Conservation (phyloP, 2,888 invertebrate species). For the Eupithecia vulgata region DNA sequence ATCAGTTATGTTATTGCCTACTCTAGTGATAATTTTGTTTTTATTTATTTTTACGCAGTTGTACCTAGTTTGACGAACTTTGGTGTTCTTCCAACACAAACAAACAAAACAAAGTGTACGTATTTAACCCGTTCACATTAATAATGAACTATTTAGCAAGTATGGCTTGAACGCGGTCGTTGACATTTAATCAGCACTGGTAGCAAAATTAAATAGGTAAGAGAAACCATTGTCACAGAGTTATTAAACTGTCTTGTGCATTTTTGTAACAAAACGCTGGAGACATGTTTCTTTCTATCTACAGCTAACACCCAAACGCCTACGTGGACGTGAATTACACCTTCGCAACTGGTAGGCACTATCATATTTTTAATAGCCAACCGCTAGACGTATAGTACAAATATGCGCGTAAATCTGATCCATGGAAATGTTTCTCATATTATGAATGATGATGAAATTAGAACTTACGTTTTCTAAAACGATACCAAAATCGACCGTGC, state of each 20-base stretch:
- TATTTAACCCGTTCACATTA: background rate
- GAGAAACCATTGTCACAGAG: constrained; percentile 23
- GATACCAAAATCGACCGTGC: background rate
- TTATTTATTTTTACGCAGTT: too few relatives aligned
- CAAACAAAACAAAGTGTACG: too few relatives aligned
- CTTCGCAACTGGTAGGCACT: background rate
- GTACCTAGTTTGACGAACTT: too few relatives aligned
- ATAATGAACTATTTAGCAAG: background rate
- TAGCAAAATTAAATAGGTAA: constrained; percentile 30
- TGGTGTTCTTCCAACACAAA: too few relatives aligned
- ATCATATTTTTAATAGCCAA: background rate
- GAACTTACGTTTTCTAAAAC: background rate
- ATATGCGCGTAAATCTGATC: background rate
- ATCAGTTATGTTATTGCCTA: too few relatives aligned
- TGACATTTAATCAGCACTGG: constrained; percentile 33
- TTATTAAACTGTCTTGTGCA: constrained; percentile 28
- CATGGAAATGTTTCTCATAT: too few relatives aligned
- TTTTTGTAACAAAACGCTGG: constrained; percentile 9
- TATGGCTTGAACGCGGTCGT: constrained; percentile 28
- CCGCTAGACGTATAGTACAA: background rate
- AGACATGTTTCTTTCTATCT: background rate
- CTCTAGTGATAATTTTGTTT: too few relatives aligned
- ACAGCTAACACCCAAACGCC: background rate
- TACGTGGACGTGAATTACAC: background rate
- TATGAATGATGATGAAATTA: too few relatives aligned